phyloP scores from a whole-genome alignment of 2,113 vertebrate species.

The Craseonycteris thonglongyai region DNA sequence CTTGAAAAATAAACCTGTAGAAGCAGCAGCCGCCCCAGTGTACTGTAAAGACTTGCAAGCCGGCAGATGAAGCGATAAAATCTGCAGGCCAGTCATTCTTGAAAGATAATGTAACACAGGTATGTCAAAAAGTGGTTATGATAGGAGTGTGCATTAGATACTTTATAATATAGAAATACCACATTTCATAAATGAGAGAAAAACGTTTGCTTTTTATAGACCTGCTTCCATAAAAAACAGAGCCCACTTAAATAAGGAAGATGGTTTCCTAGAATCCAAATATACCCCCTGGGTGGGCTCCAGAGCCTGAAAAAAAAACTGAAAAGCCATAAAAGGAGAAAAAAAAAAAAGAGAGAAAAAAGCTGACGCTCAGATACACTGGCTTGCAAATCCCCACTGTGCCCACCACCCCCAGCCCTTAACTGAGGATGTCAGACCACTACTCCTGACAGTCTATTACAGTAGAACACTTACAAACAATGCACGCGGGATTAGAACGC shows the following conservation, averaged over 20 bases:
- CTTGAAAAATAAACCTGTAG: background rate
- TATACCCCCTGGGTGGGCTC: no score
- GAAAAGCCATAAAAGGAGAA: background rate
- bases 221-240: background rate
- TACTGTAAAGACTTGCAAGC: background rate
- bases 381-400: background rate
- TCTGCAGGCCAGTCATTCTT: background rate
- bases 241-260: background rate
- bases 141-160: background rate
- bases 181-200: background rate
- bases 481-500: background rate
- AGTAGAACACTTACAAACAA: background rate
- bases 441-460: fast-evolving
- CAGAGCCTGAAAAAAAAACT: background rate
- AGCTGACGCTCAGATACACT: background rate
- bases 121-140: background rate
- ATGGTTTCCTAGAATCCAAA: background rate
- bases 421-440: background rate
- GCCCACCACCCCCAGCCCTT: background rate
- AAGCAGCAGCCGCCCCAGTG: background rate
- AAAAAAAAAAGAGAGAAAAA: background rate
- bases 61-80: background rate
- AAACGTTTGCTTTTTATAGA: background rate
- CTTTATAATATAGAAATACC: background rate
- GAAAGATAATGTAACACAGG: background rate